These are phyloP conservation scores for Bombus balteatus DNA, from an alignment of 1,140 invertebrate species.

Conservation along the genomic window DNA sequence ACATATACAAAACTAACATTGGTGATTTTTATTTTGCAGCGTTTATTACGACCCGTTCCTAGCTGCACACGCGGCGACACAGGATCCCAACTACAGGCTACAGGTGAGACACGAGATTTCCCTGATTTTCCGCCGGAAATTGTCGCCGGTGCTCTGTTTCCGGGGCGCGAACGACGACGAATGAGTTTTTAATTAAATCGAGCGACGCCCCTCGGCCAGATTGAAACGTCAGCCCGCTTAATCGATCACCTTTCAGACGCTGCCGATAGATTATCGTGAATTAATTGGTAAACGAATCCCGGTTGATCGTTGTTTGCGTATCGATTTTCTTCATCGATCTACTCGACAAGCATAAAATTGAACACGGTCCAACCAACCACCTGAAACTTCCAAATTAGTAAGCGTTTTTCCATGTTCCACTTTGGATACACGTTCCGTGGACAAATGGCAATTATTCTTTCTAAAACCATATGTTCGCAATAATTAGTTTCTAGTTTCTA, in stretches of 20 bases:
- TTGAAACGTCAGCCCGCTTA: conserved; percentile 46
- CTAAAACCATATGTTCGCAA: too few species aligned
- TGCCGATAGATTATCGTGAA: conserved; percentile 52
- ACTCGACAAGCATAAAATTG: background rate
- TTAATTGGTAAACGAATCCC: conserved; percentile 59
- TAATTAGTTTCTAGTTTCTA: too few species aligned
- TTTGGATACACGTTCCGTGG: background rate
- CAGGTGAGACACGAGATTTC: conserved; percentile 86
- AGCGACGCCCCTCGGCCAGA: conserved; percentile 31
- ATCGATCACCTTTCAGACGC: conserved; percentile 55
- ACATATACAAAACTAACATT: background rate
- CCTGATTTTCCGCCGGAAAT: conserved; percentile 37
- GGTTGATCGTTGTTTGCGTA: conserved; percentile 19
- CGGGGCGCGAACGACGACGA: conserved; percentile 45
- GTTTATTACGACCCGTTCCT: conserved; percentile 98
- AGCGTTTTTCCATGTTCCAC: background rate
- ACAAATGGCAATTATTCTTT: too few species aligned
- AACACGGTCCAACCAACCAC: background rate
- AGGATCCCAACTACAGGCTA: conserved; percentile 94
- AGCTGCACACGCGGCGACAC: conserved; percentile 90
- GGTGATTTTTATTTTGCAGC: conserved; percentile 84
- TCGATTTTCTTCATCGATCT: conserved; percentile 7
- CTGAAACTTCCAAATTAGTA: background rate
- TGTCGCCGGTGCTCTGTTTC: conserved; percentile 53
- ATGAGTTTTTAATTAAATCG: conserved; percentile 66